Conservation (phyloP, 2,888 invertebrate genomes). For the Suillia variegata region DNA sequence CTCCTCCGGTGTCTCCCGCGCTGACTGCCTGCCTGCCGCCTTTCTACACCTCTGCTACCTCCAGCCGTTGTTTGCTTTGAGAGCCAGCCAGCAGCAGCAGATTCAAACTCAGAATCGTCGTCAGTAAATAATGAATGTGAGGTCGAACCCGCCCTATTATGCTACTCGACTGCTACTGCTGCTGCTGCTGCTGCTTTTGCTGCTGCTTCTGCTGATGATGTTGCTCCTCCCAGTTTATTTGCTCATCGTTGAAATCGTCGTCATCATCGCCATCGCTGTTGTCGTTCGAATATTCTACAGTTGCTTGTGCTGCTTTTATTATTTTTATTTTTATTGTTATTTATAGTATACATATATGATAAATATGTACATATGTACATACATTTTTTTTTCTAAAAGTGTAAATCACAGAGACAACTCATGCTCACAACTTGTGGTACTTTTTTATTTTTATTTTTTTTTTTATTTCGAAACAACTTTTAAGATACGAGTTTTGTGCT, state of each 20-base stretch:
- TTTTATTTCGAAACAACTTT: too few relatives aligned
- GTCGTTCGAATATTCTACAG: slow-evolving; percentile 7
- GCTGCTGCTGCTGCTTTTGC: too few relatives aligned
- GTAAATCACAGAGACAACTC: background rate
- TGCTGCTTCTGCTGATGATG: too few relatives aligned
- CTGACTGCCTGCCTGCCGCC: slow-evolving; percentile 27
- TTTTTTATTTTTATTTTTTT: too few relatives aligned
- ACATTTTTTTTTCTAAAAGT: too few relatives aligned
- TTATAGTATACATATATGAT: too few relatives aligned
- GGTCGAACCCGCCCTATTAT: slow-evolving; percentile 60
- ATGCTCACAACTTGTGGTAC: background rate
- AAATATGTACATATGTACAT: too few relatives aligned
- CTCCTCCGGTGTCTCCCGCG: too few relatives aligned
- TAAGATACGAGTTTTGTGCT: too few relatives aligned
- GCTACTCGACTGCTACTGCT: too few relatives aligned
- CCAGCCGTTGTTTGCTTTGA: slow-evolving; percentile 7
- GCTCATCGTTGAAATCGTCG: slow-evolving; percentile 22
- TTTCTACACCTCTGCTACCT: slow-evolving; percentile 16
- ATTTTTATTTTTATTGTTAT: too few relatives aligned
- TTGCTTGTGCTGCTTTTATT: background rate
- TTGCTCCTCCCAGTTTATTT: slow-evolving; percentile 46
- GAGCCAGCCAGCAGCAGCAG: background rate
- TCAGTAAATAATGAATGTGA: slow-evolving; percentile 52
- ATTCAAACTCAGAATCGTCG: too few relatives aligned
- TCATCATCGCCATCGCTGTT: slow-evolving; percentile 14